Percentiles rank a stretch among this genome's conserved stretches.
phyloP scores from a whole-genome alignment of 1,140 invertebrate species.

The Bilobella aurantiaca region DNA sequence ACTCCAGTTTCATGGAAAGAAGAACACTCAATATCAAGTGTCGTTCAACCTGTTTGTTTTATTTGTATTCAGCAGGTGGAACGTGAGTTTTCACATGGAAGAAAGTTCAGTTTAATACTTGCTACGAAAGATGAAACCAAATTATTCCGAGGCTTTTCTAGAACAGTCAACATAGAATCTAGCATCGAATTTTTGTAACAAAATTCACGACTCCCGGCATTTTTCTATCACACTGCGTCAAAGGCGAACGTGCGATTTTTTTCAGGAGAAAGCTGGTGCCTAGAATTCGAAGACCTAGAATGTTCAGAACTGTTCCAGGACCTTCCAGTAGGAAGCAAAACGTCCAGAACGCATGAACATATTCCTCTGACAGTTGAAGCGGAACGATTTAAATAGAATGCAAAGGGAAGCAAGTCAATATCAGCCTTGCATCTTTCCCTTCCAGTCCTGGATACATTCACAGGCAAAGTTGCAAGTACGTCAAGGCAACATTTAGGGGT shows the following conservation, averaged over 20 bases:
- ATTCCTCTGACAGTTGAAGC: background rate
- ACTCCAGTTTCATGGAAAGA: background rate
- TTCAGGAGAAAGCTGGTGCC: background rate
- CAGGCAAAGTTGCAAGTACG: no score
- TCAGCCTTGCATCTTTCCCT: background rate
- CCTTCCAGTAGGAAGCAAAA: background rate
- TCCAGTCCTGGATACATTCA: no score
- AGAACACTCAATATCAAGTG: background rate
- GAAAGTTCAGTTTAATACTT: background rate
- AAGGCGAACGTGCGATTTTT: no score
- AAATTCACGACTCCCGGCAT: background rate
- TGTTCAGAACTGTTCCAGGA: background rate
- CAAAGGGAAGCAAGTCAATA: background rate
- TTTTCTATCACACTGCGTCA: background rate
- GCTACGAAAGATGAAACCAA: background rate
- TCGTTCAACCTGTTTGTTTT: background rate
- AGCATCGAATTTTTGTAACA: background rate
- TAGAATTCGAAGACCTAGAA: background rate
- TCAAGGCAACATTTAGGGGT: no score
- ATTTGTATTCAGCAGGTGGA: background rate
- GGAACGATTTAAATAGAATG: background rate
- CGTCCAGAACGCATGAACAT: background rate
- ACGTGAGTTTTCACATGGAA: background rate
- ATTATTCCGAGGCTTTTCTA: no score
- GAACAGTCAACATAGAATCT: background rate